Evolutionary conservation across 2,888 invertebrate species (phyloP).

Genomic region (Pristionchus mayeri): DNA sequence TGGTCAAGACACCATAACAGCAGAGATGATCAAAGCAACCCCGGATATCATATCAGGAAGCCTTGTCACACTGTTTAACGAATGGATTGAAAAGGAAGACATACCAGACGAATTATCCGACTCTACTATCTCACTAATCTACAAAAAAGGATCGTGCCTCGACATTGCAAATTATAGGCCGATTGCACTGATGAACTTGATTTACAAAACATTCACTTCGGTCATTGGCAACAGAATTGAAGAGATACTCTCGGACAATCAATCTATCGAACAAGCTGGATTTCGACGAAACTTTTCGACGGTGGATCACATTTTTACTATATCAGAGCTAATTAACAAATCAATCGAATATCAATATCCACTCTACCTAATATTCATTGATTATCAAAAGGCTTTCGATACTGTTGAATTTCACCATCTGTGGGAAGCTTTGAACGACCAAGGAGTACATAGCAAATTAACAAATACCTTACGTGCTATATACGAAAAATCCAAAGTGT

Average conservation of each 20-base stretch:
- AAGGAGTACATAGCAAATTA: background rate
- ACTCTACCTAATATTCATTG: background rate
- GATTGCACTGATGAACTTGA: constrained; percentile 49
- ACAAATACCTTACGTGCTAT: background rate
- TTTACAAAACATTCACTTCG: constrained; percentile 45
- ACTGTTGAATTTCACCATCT: background rate
- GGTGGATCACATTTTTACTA: constrained; percentile 46
- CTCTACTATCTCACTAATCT: too few species aligned
- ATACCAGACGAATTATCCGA: too few species aligned
- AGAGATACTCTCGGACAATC: background rate
- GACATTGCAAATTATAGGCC: constrained; percentile 53
- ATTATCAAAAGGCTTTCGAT: background rate
- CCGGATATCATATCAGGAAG: too few species aligned
- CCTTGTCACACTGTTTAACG: too few species aligned
- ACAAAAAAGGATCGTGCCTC: background rate
- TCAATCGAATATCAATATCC: constrained; percentile 50
- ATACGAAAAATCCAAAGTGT: background rate
- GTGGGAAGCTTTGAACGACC: background rate
- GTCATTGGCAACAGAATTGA: constrained; percentile 3
- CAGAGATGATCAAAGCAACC: constrained; percentile 34
- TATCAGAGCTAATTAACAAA: constrained; percentile 45
- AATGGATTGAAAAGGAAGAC: too few species aligned
- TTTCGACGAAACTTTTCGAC: constrained; percentile 48
- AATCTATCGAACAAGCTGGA: constrained; percentile 39
- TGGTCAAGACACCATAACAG: constrained; percentile 10